These are phyloP conservation scores for Cassiopea andromeda DNA, from an alignment of 30 jellyfish, hydroid and myxozoan species.

Conservation along the genomic window DNA sequence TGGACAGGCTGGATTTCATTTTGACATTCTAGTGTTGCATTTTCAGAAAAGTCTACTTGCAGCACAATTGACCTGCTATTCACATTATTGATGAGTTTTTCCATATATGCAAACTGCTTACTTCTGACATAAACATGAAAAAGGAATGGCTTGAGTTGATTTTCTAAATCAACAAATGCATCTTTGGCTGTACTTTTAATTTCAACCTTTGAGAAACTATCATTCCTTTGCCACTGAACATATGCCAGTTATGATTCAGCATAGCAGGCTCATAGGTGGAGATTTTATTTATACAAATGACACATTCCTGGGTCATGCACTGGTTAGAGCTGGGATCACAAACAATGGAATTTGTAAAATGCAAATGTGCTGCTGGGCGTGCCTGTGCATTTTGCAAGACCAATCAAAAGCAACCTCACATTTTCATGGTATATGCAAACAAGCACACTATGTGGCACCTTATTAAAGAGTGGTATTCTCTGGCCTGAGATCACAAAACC, in stretches of 20 bases:
- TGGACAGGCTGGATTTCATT: conserved; percentile 59
- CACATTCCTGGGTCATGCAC: conserved; percentile 9
- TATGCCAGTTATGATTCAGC: conserved; percentile 17
- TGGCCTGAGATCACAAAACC: conserved; percentile 25
- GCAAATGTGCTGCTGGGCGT: background rate
- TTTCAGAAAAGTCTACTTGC: conserved; percentile 63
- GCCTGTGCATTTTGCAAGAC: conserved; percentile 12
- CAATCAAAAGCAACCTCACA: conserved; percentile 4
- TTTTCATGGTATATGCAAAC: conserved; percentile 34
- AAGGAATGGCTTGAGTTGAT: too few relatives aligned
- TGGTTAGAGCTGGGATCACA: conserved; percentile 17
- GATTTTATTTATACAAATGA: background rate
- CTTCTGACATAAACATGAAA: conserved; percentile 44
- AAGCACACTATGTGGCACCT: conserved; percentile 18
- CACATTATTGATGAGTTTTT: background rate
- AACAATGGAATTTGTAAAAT: conserved; percentile 8
- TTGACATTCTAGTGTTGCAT: conserved; percentile 26
- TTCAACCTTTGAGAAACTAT: background rate
- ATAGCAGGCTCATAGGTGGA: background rate
- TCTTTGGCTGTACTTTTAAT: conserved; percentile 15
- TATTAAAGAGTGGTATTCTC: conserved; percentile 8
- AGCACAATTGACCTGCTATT: conserved; percentile 36
- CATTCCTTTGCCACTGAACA: conserved; percentile 33
- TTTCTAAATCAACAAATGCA: conserved; percentile 21
- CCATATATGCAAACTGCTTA: conserved; percentile 18